Evolutionary conservation across 2,113 vertebrate genomes (phyloP).

Genomic region (Siphamia tubifer): DNA sequence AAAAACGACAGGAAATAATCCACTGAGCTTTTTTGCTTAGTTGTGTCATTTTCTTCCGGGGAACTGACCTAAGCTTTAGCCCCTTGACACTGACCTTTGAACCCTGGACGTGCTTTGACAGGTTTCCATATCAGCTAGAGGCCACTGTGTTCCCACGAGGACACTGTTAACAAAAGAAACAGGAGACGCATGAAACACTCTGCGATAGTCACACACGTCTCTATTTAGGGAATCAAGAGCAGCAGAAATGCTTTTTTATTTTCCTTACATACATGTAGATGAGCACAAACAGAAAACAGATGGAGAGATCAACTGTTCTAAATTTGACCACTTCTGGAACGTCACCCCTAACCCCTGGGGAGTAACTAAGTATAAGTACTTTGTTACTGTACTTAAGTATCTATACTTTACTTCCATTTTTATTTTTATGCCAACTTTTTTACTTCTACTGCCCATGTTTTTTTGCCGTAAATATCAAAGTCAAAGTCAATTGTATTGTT

Average conservation of each 20-base stretch:
- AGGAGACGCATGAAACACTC: neutral
- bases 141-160: conserved; percentile 40
- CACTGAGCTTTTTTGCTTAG: conserved; percentile 4
- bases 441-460: too few relatives aligned
- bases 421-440: too few relatives aligned
- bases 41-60: conserved; percentile 24
- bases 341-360: neutral
- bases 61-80: conserved; percentile 24
- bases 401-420: too few relatives aligned
- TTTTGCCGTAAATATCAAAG: too few relatives aligned
- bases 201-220: neutral
- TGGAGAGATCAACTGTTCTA: neutral
- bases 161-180: conserved; percentile 48
- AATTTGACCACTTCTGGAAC: neutral
- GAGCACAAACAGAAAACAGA: conserved; percentile 10
- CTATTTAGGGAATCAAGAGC: conserved; percentile 21
- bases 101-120: conserved; percentile 27
- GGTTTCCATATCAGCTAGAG: conserved; percentile 19
- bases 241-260: neutral
- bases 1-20: conserved; percentile 16
- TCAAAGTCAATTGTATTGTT: too few relatives aligned
- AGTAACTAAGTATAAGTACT: too few relatives aligned
- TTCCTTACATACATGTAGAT: neutral
- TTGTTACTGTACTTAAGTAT: too few relatives aligned
- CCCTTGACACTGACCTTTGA: conserved; percentile 25